phyloP scores from a whole-genome alignment of 2,888 invertebrate species.

The Acrobasis suavella region DNA sequence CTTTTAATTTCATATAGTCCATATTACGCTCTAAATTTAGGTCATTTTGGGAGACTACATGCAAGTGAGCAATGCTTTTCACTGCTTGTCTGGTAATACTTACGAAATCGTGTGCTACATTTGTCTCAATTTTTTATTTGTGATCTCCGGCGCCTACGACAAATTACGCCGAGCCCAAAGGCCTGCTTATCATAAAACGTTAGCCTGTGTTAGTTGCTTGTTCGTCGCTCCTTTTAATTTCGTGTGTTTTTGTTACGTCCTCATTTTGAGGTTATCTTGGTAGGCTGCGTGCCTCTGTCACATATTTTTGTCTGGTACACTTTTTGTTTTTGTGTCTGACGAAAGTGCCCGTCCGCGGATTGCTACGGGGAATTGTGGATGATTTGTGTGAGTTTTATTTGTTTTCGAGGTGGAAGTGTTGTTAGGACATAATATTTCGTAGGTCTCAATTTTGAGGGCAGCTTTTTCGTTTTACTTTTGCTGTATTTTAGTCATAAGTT shows the following conservation, averaged over 20 bases:
- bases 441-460: not conserved
- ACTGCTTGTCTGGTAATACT: too few species aligned
- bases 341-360: constrained; percentile 18
- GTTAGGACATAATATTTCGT: not conserved
- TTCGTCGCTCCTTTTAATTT: constrained; percentile 78
- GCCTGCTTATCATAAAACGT: constrained; percentile 73
- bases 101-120: not conserved
- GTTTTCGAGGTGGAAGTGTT: not conserved
- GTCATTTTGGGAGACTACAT: constrained; percentile 24
- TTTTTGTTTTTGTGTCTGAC: constrained; percentile 40
- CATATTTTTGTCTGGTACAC: constrained; percentile 55
- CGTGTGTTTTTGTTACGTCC: constrained; percentile 72
- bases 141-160: constrained; percentile 76
- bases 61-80: too few species aligned
- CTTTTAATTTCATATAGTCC: constrained; percentile 71
- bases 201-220: constrained; percentile 75
- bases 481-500: too few species aligned
- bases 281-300: constrained; percentile 62
- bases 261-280: constrained; percentile 70
- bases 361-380: not conserved
- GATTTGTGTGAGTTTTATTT: not conserved
- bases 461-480: not conserved
- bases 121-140: not conserved
- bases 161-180: constrained; percentile 78
- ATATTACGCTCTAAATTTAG: not conserved